Evolutionary conservation across 2,888 invertebrate species (phyloP), one percentile per base, ranked within the genome.

Genomic region (Alviniconcha strummeri): DNA sequence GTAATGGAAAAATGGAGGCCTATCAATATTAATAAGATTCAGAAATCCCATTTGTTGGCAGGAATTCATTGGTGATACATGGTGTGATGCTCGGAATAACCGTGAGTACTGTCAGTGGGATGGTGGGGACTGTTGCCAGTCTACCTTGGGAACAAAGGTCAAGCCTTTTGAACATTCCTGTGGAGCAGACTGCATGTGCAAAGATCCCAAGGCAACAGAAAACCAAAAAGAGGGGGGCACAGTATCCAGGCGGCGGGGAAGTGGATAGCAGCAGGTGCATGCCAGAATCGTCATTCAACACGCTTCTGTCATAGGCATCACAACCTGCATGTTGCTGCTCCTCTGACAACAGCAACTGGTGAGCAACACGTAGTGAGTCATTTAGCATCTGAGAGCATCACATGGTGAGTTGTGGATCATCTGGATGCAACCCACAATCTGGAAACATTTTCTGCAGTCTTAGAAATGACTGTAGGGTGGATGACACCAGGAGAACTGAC

Each of bases 111-210:
- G 92, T 84, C 80, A 85, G 13, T 92, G 91, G 91, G 92, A 92
- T 82, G 91, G 90, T 4, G 92, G 92, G 0, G 92, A 92, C 83
- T 92, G 92, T 72, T 92, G 92, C 84, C 77, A 86, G 9, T 91
- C 91, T 2, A 92, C 92, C 2, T 87, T 88, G 56, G 84, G 85
- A 13, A 88, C 85, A 9, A 89, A 89, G 15, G 90, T 91, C 11
- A 78, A 84, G 4, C 86, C 89, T 8, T 87, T 90, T 56, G 88
- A 87, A 8, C 87, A 86, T 4, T 69, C 86, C 55, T 91, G 91
- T 76, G 84, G 83, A 0, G 74, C 84, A 17, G 87, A 86, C 9
- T 92, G 92, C 82, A 83, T 84, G 15, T 92, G 92, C 82, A 86
- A 88, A 77, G 91, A 92, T 71, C 92, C 92, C 19, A 80, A 82